These are phyloP conservation scores for Fregetta grallaria DNA, from an alignment of 2,113 vertebrate genomes.

Conservation along the genomic window DNA sequence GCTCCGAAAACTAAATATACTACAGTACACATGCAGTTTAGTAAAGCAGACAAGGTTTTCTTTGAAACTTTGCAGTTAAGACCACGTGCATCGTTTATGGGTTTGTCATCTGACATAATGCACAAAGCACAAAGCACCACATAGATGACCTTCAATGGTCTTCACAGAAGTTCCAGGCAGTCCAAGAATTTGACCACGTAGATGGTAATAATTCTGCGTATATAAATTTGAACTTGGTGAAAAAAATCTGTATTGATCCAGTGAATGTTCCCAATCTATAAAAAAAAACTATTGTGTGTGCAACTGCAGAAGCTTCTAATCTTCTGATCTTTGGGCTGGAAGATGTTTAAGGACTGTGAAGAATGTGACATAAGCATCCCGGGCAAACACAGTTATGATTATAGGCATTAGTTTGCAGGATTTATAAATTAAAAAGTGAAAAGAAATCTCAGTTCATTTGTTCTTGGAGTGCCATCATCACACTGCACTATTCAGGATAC, in stretches of 20 bases:
- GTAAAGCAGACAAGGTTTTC: neutral
- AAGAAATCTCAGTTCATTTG: neutral
- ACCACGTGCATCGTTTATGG: neutral
- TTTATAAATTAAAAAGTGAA: neutral
- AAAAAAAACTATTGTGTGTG: neutral
- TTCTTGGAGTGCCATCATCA: neutral
- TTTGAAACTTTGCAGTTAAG: neutral
- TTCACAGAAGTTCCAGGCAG: neutral
- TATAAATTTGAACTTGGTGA: neutral
- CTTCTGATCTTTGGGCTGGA: accelerated
- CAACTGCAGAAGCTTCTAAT: neutral
- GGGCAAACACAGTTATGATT: neutral
- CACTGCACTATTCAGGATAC: neutral
- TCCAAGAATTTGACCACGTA: neutral
- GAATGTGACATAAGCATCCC: neutral
- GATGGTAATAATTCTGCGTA: neutral
- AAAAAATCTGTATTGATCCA: neutral
- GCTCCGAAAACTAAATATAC: neutral
- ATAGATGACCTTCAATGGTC: neutral
- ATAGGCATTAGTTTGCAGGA: accelerated
- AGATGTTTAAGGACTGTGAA: neutral
- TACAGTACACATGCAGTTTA: neutral
- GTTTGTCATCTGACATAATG: neutral
- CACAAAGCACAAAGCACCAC: neutral
- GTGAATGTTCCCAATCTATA: neutral